Evolutionary conservation across 2,113 vertebrate genomes (phyloP).

Genomic region (Urocolius indicus): DNA sequence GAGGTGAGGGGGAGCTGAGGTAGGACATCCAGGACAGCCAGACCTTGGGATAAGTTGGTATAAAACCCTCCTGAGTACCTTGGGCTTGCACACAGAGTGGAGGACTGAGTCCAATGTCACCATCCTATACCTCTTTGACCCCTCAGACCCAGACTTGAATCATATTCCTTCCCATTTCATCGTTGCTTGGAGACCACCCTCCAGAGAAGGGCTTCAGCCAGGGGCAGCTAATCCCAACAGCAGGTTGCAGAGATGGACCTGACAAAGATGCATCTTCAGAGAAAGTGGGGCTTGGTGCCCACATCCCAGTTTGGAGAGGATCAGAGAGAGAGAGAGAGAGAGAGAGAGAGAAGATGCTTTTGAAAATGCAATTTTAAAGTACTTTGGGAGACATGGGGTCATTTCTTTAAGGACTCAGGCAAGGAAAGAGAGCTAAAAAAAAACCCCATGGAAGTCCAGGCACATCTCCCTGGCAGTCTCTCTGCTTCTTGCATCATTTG

Average conservation of each 20-base stretch:
- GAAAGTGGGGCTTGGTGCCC: neutral
- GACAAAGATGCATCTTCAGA: neutral
- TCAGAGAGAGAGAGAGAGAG: neutral
- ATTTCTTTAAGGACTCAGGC: neutral
- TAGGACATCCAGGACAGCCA: neutral
- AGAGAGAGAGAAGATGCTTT: neutral
- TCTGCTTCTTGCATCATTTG: neutral
- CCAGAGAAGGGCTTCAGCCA: neutral
- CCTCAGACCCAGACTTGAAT: neutral
- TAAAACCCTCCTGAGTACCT: neutral
- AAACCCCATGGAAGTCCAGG: neutral
- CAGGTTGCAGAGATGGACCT: neutral
- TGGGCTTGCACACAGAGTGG: neutral
- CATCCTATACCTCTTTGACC: neutral
- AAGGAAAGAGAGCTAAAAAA: neutral
- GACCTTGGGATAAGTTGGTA: neutral
- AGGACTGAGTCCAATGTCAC: neutral
- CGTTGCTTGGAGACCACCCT: neutral
- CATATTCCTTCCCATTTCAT: neutral
- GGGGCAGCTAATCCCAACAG: neutral
- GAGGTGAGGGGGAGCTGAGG: neutral
- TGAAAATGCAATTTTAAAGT: neutral
- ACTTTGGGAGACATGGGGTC: neutral
- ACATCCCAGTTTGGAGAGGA: neutral
- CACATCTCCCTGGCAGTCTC: neutral